Base-by-base conservation (phyloP, 2,113 vertebrate genomes). In the Pteruthius melanotis region DNA sequence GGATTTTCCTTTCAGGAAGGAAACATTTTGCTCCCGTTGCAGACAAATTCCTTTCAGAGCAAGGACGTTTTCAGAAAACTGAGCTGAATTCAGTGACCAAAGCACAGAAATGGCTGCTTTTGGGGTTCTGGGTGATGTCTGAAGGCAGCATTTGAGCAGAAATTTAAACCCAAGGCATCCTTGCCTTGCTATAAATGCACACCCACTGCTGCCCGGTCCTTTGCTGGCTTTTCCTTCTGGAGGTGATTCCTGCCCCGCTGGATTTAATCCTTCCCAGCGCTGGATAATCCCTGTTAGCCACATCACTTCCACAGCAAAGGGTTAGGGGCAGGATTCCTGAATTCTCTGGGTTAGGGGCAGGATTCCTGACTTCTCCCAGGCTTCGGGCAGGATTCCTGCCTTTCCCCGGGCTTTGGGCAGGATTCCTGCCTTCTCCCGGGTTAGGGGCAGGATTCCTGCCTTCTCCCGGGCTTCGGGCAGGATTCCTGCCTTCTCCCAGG, bases 11-110 rank as follows among this genome's bases (percentile, higher is more conserved):
- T 33, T 7, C 11, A 23, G 49, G 39, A 31, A 82, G 45, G 53
- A 76, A 90, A 24, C 1, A 0, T 42, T 71, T 60, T 45, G 19
- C 49, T 88, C 16, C 26, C 5, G 1, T 37, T 76, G 15, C 11
- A 6, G 13, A 35, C 8, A 52, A 60, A 69, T 45, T 13, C 6
- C 11, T 71, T 56, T 64, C 47, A 30, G 31, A 82, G 14, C 35
- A 33, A 60, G 30, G 39, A 6, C 0, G 0, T 33, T 79, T 44
- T n/a, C 21, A 59, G 7, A 9, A 35, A 50, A 10, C 6, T 1
- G 13, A 50, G 13, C 37, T 61, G 28, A 44, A 44, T 24, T 23
- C 22, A 2, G 37, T 19, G 79, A n/a, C 5, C 0, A 2, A 45
- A 89, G 13, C 8, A 24, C 24, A 78, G 39, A 30, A 83, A n/a